Conservation (phyloP, 2,888 invertebrate genomes). For the Erpobdella octoculata region DNA sequence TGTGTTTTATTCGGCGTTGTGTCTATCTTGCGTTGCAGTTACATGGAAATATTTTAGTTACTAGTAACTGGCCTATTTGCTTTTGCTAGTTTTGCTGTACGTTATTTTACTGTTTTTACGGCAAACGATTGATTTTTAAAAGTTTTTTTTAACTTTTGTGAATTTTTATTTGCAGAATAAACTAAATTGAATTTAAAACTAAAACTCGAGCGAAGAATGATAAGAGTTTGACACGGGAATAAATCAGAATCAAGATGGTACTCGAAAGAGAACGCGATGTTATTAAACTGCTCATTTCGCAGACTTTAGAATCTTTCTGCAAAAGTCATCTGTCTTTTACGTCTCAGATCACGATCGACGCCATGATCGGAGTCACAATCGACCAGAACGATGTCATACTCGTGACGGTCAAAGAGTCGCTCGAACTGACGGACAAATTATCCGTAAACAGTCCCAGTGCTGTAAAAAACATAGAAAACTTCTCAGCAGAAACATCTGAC, state of each 20-base stretch:
- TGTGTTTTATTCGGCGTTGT: too few species aligned
- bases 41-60: too few species aligned
- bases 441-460: not conserved
- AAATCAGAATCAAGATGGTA: constrained; percentile 1
- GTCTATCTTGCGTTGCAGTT: too few species aligned
- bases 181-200: too few species aligned
- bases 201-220: too few species aligned
- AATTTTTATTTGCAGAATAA: too few species aligned
- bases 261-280: constrained; percentile 20
- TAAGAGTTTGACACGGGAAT: too few species aligned
- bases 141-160: too few species aligned
- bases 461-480: not conserved
- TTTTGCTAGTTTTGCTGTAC: too few species aligned
- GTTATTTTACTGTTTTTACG: too few species aligned
- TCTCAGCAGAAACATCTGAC: not conserved
- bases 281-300: constrained; percentile 17
- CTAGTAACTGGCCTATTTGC: too few species aligned
- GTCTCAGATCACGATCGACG: constrained; percentile 26
- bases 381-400: constrained; percentile 28
- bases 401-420: constrained; percentile 27
- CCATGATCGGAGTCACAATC: constrained; percentile 28
- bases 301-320: constrained; percentile 20
- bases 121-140: too few species aligned
- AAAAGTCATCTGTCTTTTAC: constrained; percentile 23
- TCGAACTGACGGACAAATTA: not conserved